Evolutionary conservation across 1,140 invertebrate species (phyloP).

Genomic region (Oedothorax gibbosus): DNA sequence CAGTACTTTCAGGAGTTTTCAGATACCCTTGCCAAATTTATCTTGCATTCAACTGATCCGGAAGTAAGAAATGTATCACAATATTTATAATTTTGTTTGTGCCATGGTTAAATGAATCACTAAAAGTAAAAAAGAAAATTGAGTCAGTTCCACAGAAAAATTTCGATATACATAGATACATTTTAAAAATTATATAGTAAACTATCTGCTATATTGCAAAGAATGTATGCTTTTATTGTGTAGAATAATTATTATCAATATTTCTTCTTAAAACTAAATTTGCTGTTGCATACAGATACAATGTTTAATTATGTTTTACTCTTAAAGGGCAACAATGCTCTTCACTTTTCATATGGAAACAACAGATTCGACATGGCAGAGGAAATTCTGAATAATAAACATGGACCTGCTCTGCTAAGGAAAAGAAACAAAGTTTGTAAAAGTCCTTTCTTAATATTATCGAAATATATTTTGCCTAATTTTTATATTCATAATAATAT

Average conservation of each 20-base stretch:
- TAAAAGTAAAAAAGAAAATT: background rate
- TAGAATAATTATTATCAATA: background rate
- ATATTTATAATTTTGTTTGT: background rate
- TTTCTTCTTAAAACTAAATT: background rate
- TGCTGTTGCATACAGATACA: background rate
- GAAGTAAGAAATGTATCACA: background rate
- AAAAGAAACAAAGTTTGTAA: constrained; percentile 10
- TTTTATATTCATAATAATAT: too few species aligned
- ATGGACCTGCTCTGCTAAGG: background rate
- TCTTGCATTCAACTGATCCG: constrained; percentile 7
- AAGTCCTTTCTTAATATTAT: background rate
- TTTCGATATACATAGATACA: background rate
- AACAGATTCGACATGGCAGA: constrained; percentile 21
- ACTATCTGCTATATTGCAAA: background rate
- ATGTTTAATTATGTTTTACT: background rate
- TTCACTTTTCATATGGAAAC: constrained; percentile 17
- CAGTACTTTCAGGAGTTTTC: constrained; percentile 20
- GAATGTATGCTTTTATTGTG: background rate
- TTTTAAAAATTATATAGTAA: background rate
- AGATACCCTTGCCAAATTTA: background rate
- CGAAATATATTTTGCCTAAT: too few species aligned
- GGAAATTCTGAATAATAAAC: background rate
- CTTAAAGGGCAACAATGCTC: constrained; percentile 9
- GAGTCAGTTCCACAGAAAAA: background rate
- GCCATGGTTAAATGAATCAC: too few species aligned